phyloP scores from a whole-genome alignment of 2,113 vertebrate genomes.

The Gambusia affinis region DNA sequence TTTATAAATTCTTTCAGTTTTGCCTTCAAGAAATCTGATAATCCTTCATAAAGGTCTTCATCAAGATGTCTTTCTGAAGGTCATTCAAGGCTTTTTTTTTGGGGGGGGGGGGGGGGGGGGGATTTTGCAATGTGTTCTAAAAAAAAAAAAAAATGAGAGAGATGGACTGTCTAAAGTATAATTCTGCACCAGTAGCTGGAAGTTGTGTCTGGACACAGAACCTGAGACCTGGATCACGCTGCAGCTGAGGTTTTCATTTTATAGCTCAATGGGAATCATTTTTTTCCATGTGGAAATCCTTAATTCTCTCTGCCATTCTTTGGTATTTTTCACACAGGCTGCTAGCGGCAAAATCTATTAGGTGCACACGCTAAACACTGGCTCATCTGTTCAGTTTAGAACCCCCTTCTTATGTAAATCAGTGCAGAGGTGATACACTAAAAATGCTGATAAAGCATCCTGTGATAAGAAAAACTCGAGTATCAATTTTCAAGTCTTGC shows the following conservation, averaged over 20 bases:
- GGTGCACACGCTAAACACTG: too few relatives aligned
- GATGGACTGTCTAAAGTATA: neutral
- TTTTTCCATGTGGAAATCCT: neutral
- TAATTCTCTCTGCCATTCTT: too few relatives aligned
- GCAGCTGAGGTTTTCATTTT: neutral
- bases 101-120: too few relatives aligned
- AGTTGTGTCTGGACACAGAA: neutral
- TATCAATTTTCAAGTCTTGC: neutral
- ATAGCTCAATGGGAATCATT: neutral
- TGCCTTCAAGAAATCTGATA: neutral
- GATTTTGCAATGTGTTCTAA: neutral
- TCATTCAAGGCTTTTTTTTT: neutral
- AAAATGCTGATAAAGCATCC: too few relatives aligned
- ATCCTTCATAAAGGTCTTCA: neutral
- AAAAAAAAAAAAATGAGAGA: neutral
- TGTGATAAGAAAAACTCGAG: too few relatives aligned
- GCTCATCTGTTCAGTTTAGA: neutral
- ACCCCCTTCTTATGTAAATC: neutral
- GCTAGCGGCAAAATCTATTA: neutral
- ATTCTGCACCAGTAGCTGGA: neutral
- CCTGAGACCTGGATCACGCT: neutral
- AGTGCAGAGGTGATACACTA: too few relatives aligned
- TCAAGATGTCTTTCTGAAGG: neutral
- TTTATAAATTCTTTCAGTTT: neutral
- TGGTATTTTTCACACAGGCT: neutral